Evolutionary conservation across 2,113 vertebrate genomes (phyloP).

Genomic region (Fukomys damarensis): DNA sequence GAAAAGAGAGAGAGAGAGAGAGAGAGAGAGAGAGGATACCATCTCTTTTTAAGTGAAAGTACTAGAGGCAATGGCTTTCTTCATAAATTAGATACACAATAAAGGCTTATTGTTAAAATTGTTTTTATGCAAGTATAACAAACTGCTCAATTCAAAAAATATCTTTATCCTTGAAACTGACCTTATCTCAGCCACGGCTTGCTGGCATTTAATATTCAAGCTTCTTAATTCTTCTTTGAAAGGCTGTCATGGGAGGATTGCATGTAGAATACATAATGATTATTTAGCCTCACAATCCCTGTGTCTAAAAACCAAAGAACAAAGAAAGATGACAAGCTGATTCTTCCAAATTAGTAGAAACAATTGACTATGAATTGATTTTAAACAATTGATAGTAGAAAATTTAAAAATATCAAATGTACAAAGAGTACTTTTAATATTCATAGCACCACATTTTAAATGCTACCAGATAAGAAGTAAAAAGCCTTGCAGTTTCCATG

Average conservation of each 20-base stretch:
- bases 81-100: conserved; percentile 52
- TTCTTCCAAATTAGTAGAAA: conserved; percentile 12
- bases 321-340: conserved; percentile 23
- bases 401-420: background rate
- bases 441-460: background rate
- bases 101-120: conserved; percentile 61
- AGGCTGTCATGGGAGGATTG: conserved; percentile 58
- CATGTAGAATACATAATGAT: conserved; percentile 73
- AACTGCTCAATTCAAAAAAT: conserved; percentile 59
- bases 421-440: background rate
- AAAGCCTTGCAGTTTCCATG: background rate
- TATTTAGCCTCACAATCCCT: conserved; percentile 60
- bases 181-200: conserved; percentile 62
- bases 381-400: conserved; percentile 1
- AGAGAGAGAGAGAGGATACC: background rate
- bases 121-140: conserved; percentile 2
- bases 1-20: background rate
- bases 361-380: conserved; percentile 33
- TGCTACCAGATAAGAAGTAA: background rate
- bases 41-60: conserved; percentile 12
- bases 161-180: conserved; percentile 74
- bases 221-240: conserved; percentile 79
- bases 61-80: conserved; percentile 7
- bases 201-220: conserved; percentile 80
- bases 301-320: conserved; percentile 23